Percentiles rank a stretch among this genome's conserved stretches.
These are phyloP conservation scores for Coecobrya sp. DNA, from an alignment of 2,888 invertebrate genomes.

Conservation along the genomic window DNA sequence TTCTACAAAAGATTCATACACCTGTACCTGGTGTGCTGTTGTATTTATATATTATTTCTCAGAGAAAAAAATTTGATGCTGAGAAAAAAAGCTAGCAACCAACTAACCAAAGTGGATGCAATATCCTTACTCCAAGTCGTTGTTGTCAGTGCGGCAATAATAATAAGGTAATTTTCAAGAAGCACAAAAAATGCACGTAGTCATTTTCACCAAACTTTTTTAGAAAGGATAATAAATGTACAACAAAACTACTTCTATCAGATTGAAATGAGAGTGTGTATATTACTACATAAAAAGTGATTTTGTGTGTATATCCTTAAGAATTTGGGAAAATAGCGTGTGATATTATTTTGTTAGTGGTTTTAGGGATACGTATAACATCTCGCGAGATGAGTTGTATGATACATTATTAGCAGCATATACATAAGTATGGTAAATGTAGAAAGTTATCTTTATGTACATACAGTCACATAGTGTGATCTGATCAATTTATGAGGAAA, in stretches of 20 bases:
- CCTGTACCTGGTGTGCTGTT: neutral
- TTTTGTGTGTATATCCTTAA: neutral
- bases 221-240: neutral
- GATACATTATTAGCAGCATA: neutral
- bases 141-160: conserved; percentile 29
- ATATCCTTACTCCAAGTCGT: conserved; percentile 2
- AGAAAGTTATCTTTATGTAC: conserved; percentile 21
- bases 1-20: neutral
- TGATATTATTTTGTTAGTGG: conserved; percentile 1
- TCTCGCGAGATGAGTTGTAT: neutral
- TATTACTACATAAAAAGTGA: neutral
- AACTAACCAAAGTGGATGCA: conserved; percentile 16
- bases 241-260: conserved; percentile 20
- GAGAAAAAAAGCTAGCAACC: conserved; percentile 1
- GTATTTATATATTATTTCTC: neutral
- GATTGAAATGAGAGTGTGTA: neutral
- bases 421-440: conserved; percentile 24
- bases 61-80: neutral
- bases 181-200: conserved; percentile 10
- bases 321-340: neutral
- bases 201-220: neutral
- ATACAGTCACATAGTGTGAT: conserved; percentile 16
- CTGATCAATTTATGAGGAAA: conserved; percentile 64
- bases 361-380: neutral
- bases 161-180: conserved; percentile 65